Conservation (phyloP, 2,888 invertebrate species). For the Furcula furcula region DNA sequence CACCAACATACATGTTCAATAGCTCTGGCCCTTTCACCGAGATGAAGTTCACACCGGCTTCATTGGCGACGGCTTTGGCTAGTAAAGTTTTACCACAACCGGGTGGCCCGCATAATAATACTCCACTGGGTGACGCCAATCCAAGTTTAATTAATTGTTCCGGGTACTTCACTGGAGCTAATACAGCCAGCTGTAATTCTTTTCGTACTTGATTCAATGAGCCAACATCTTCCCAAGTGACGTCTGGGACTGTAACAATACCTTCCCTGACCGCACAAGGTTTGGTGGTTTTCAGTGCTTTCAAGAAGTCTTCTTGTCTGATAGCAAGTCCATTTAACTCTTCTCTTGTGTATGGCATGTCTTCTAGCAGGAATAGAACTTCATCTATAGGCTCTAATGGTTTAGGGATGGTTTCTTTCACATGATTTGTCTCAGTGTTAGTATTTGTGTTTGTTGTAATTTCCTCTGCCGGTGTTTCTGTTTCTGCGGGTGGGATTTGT, state of each 20-base stretch:
- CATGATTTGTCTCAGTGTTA: conserved; percentile 32
- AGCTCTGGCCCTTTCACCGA: conserved; percentile 99
- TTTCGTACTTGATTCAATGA: conserved; percentile 93
- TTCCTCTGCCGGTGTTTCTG: conserved; percentile 36
- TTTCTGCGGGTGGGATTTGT: conserved; percentile 23
- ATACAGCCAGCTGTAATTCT: conserved; percentile 94
- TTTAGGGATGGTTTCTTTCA: conserved; percentile 27
- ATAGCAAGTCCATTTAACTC: conserved; percentile 85
- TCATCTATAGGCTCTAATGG: conserved; percentile 64
- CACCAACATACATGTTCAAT: conserved; percentile 99
- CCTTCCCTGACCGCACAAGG: conserved; percentile 98
- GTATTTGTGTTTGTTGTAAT: conserved; percentile 20
- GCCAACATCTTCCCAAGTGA: conserved; percentile 98
- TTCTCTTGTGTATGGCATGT: conserved; percentile 82
- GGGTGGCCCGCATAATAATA: conserved; percentile 97
- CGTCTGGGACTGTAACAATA: conserved; percentile 98
- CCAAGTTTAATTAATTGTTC: conserved; percentile 90
- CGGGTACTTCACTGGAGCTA: conserved; percentile 95
- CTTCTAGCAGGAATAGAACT: conserved; percentile 85
- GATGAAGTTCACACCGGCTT: conserved; percentile 99
- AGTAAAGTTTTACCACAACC: conserved; percentile 98
- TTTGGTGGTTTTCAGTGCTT: conserved; percentile 90
- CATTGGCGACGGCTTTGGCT: conserved; percentile 99
- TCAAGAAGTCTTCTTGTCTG: conserved; percentile 88
- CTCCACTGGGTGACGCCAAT: conserved; percentile 91